Percentiles rank a stretch among this genome's conserved stretches.
Evolutionary conservation across 2,888 invertebrate genomes (phyloP).

Genomic region (Thereva nobilitata): DNA sequence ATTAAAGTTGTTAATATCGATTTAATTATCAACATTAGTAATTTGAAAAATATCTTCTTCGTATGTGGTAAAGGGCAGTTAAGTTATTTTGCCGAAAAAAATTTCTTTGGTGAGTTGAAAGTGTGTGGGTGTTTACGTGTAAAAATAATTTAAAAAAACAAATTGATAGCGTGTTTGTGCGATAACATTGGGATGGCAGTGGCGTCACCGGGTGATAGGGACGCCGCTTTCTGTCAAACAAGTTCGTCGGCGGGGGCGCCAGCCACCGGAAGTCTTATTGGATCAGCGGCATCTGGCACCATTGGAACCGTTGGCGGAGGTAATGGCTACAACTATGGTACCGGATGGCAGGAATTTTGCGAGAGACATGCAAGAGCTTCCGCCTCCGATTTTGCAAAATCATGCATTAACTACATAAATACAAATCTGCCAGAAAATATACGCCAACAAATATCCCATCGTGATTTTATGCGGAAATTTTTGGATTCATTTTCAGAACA

Average conservation of each 20-base stretch:
- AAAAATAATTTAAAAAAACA: background rate
- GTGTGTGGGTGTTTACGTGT: background rate
- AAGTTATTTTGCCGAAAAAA: no score
- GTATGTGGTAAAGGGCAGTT: no score
- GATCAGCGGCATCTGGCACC: constrained; percentile 27
- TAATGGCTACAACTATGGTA: constrained; percentile 62
- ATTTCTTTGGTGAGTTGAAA: background rate
- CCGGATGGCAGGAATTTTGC: constrained; percentile 82
- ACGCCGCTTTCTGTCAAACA: constrained; percentile 44
- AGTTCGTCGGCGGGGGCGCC: constrained; percentile 40
- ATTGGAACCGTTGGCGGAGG: constrained; percentile 32
- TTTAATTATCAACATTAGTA: no score
- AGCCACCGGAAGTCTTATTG: constrained; percentile 26
- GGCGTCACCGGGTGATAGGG: constrained; percentile 45
- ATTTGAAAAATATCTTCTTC: no score
- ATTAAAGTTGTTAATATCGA: no score
- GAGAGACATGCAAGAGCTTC: constrained; percentile 84
- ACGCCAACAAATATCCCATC: constrained; percentile 70
- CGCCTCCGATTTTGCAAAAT: constrained; percentile 86
- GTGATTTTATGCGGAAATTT: constrained; percentile 80
- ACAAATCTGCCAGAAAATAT: constrained; percentile 70
- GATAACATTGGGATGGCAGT: constrained; percentile 44
- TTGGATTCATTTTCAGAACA: constrained; percentile 82
- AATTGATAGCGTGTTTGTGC: background rate
- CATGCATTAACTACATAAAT: constrained; percentile 78